Conservation (phyloP, 2,888 invertebrate genomes). For the Amblyteles armatorius region DNA sequence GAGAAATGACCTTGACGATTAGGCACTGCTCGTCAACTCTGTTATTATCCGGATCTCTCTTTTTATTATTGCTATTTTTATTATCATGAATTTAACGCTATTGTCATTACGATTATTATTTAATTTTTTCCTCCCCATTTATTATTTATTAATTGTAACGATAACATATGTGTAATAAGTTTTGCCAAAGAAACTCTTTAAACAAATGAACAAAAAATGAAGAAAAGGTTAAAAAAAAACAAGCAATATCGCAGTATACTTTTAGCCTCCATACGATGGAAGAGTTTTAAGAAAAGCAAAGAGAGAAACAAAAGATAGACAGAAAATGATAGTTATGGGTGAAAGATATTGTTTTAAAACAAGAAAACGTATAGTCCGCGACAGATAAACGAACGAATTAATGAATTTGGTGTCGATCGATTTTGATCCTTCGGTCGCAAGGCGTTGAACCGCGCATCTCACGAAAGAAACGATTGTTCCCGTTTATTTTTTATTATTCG, state of each 20-base stretch:
- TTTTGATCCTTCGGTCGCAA: conserved; percentile 30
- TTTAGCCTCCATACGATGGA: conserved; percentile 73
- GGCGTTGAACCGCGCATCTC: conserved; percentile 40
- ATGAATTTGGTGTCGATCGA: conserved; percentile 26
- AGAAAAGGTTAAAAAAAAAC: conserved; percentile 37
- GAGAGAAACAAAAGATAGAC: conserved; percentile 31
- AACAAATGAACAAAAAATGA: conserved; percentile 56
- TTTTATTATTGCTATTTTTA: conserved; percentile 75
- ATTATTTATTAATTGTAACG: conserved; percentile 83
- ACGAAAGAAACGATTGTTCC: conserved; percentile 60
- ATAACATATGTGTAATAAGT: conserved; percentile 84
- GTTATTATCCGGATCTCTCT: conserved; percentile 63
- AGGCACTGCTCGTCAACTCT: conserved; percentile 61
- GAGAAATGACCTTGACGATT: conserved; percentile 58
- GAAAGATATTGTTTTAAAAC: conserved; percentile 30
- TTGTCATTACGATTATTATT: conserved; percentile 78
- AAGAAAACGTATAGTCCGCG: conserved; percentile 44
- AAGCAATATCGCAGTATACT: conserved; percentile 70
- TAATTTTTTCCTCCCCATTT: conserved; percentile 74
- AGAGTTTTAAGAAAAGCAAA: conserved; percentile 61
- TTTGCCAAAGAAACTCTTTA: conserved; percentile 83
- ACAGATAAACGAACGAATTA: conserved; percentile 60
- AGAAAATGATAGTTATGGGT: conserved; percentile 14
- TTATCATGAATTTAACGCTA: conserved; percentile 66
- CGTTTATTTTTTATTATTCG: conserved; percentile 71